phyloP scores from a whole-genome alignment of 2,888 invertebrate genomes.

The Acleris laterana region DNA sequence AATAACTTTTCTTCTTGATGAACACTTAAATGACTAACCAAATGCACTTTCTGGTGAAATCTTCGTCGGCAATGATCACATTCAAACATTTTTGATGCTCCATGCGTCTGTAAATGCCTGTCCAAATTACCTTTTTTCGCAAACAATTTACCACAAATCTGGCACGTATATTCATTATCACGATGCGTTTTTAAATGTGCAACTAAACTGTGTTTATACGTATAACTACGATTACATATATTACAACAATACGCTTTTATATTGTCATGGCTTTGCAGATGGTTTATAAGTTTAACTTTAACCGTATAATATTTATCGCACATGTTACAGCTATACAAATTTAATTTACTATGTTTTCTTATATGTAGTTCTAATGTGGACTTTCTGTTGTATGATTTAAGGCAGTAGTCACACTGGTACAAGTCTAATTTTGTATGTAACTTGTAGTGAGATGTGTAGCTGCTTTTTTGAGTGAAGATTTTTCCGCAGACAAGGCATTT shows the following conservation, averaged over 20 bases:
- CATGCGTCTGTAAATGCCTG: constrained; percentile 36
- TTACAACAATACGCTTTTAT: constrained; percentile 21
- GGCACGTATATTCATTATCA: constrained; percentile 19
- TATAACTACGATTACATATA: constrained; percentile 36
- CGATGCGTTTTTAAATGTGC: constrained; percentile 31
- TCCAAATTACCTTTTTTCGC: constrained; percentile 32
- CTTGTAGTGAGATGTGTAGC: constrained; percentile 16
- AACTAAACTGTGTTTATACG: constrained; percentile 25
- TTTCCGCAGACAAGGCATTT: constrained; percentile 20
- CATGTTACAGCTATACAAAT: constrained; percentile 22
- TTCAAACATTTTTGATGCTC: constrained; percentile 16
- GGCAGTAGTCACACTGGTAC: constrained; percentile 29
- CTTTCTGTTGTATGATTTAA: constrained; percentile 24
- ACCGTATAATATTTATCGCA: constrained; percentile 17
- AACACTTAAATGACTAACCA: constrained; percentile 28
- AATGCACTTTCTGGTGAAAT: constrained; percentile 37
- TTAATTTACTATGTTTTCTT: constrained; percentile 25
- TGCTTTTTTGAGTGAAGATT: constrained; percentile 12
- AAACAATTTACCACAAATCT: constrained; percentile 35
- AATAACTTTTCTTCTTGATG: constrained; percentile 31
- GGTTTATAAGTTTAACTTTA: constrained; percentile 27
- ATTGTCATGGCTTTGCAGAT: constrained; percentile 27
- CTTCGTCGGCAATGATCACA: constrained; percentile 32
- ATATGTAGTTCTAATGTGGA: constrained; percentile 27
- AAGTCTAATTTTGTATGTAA: constrained; percentile 24